A percentile compares a stretch with the other conserved stretches of the same genome.
Conservation (phyloP, 2,113 vertebrate species). For the Oncorhynchus kisutch region DNA sequence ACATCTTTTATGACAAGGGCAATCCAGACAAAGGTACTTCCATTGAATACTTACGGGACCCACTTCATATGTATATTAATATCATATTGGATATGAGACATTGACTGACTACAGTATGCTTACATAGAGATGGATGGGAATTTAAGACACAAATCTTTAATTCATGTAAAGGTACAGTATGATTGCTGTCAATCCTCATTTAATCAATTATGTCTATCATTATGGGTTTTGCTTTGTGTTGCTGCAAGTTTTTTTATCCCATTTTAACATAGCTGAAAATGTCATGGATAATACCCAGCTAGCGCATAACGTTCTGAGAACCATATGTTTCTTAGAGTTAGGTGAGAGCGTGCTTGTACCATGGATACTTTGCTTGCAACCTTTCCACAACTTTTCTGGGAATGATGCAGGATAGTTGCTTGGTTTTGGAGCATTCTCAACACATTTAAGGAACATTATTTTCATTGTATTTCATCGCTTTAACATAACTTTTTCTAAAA, state of each 20-base stretch:
- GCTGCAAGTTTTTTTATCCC: neutral
- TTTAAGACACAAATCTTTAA: conserved; percentile 8
- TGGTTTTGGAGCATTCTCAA: no score
- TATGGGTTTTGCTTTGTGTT: neutral
- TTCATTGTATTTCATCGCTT: no score
- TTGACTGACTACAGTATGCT: neutral
- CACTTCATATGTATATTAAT: neutral
- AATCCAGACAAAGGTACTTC: conserved; percentile 67
- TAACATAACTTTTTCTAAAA: no score
- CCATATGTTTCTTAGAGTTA: no score
- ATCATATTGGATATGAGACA: neutral
- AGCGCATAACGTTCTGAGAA: no score
- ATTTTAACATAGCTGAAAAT: conserved; percentile 9
- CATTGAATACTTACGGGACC: conserved; percentile 55
- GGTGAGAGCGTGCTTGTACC: no score
- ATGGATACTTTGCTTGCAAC: no score
- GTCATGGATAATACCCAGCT: neutral
- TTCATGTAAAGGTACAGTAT: neutral
- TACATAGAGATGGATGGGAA: conserved; percentile 45
- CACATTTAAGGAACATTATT: no score
- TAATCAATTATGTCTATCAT: conserved; percentile 3
- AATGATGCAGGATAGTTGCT: no score
- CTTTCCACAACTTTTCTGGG: no score
- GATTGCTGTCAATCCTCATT: neutral
- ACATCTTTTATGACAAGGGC: conserved; percentile 74